A percentile compares a stretch with the other conserved stretches of the same genome.
Conservation (phyloP, 2,113 vertebrate species). For the Tragelaphus imberbis region DNA sequence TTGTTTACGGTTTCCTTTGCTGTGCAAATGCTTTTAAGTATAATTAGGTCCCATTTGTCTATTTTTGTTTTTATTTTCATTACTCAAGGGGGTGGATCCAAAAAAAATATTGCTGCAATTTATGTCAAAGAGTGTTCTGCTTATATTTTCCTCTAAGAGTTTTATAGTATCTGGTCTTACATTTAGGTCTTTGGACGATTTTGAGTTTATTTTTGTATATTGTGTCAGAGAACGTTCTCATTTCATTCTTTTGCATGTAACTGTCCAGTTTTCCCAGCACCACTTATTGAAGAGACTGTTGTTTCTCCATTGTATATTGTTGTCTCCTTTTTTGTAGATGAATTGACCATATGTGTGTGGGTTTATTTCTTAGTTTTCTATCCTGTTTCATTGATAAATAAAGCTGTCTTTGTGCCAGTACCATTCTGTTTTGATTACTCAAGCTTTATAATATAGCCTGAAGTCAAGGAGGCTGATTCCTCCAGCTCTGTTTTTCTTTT, state of each 20-base stretch:
- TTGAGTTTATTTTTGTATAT: not conserved
- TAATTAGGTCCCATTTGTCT: not conserved
- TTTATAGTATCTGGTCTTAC: not conserved
- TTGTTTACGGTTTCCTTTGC: not conserved
- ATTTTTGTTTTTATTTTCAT: not conserved
- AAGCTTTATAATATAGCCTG: not conserved
- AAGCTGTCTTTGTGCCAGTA: not conserved
- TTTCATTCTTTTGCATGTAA: not conserved
- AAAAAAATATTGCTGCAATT: not conserved
- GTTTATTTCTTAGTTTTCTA: not conserved
- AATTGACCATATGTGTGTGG: not conserved
- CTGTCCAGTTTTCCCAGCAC: not conserved
- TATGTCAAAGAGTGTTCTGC: not conserved
- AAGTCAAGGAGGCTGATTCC: not conserved
- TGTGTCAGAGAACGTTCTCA: not conserved
- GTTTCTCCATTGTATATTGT: not conserved
- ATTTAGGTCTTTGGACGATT: not conserved
- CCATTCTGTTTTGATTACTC: not conserved
- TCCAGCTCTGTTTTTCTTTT: not conserved
- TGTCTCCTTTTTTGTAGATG: not conserved
- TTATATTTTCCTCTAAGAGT: not conserved
- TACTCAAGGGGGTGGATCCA: not conserved
- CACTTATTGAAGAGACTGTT: not conserved
- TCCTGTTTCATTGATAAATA: not conserved
- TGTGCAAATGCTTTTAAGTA: not conserved